Percentiles rank a stretch among this genome's conserved stretches.
phyloP scores from a whole-genome alignment of 2,888 invertebrate genomes.

The Zygaena filipendulae region DNA sequence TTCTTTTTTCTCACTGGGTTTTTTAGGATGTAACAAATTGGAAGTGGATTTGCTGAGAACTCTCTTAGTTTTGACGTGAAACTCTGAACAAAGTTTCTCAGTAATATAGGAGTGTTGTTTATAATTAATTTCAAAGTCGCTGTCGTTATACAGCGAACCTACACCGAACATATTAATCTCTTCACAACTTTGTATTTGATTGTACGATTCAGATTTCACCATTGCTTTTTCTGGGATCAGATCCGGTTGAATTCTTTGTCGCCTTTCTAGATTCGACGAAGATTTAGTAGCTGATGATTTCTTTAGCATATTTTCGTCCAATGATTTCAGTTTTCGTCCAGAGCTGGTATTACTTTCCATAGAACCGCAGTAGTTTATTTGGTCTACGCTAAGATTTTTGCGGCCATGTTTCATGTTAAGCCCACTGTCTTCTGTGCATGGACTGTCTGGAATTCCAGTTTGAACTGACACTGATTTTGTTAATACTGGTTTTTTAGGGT shows the following conservation, averaged over 20 bases:
- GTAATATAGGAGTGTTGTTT: conserved; percentile 75
- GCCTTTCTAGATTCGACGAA: conserved; percentile 54
- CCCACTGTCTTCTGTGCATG: conserved; percentile 42
- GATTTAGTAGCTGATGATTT: conserved; percentile 56
- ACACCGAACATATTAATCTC: conserved; percentile 66
- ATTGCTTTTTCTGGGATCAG: conserved; percentile 62
- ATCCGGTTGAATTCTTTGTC: conserved; percentile 64
- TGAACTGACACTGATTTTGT: conserved; percentile 65
- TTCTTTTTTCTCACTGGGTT: conserved; percentile 59
- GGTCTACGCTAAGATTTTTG: conserved; percentile 61
- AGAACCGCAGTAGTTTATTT: conserved; percentile 62
- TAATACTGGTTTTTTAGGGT: conserved; percentile 55
- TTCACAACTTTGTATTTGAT: conserved; percentile 64
- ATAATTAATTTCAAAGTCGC: conserved; percentile 62
- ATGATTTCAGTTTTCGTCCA: conserved; percentile 54
- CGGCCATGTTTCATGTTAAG: conserved; percentile 58
- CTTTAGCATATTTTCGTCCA: conserved; percentile 61
- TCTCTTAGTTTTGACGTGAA: conserved; percentile 76
- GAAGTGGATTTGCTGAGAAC: conserved; percentile 73
- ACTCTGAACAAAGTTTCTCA: conserved; percentile 75
- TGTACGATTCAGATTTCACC: conserved; percentile 58
- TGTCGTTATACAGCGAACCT: conserved; percentile 66
- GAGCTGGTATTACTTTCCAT: conserved; percentile 63
- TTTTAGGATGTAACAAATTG: conserved; percentile 70
- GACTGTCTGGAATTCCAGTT: conserved; percentile 59